These are phyloP conservation scores for Penaeus vannamei DNA, from an alignment of 1,140 invertebrate genomes.

Conservation along the genomic window DNA sequence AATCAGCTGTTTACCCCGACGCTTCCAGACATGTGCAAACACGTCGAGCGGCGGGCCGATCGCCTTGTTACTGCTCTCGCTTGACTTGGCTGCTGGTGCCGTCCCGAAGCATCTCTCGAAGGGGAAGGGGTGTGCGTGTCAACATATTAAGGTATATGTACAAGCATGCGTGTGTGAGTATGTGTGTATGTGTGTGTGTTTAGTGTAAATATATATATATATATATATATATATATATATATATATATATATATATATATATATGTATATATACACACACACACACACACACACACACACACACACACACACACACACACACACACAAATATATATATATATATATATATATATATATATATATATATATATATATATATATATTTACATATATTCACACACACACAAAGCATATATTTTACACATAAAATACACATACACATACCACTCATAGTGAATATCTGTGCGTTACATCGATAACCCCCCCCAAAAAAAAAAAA, in stretches of 20 bases:
- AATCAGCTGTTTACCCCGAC: too few species aligned
- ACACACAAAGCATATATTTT: not conserved
- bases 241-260: not conserved
- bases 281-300: slow-evolving; percentile 20
- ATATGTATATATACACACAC: not conserved
- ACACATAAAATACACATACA: not conserved
- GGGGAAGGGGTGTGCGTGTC: too few species aligned
- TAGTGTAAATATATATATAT: not conserved
- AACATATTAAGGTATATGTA: not conserved
- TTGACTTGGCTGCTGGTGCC: too few species aligned
- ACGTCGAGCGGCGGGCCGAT: too few species aligned
- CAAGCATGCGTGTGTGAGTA: not conserved
- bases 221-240: not conserved
- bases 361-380: slow-evolving; percentile 37
- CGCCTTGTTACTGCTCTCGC: too few species aligned
- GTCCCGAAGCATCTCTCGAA: too few species aligned
- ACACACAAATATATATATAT: not conserved
- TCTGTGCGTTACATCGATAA: too few species aligned
- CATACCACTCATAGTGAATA: not conserved
- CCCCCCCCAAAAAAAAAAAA: too few species aligned
- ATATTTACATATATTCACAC: not conserved
- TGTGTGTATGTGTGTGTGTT: not conserved
- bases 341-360: slow-evolving; percentile 38
- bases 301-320: slow-evolving; percentile 12
- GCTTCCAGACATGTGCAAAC: too few species aligned